Conservation (phyloP, 2,113 vertebrate species). For the Raja brachyura region DNA sequence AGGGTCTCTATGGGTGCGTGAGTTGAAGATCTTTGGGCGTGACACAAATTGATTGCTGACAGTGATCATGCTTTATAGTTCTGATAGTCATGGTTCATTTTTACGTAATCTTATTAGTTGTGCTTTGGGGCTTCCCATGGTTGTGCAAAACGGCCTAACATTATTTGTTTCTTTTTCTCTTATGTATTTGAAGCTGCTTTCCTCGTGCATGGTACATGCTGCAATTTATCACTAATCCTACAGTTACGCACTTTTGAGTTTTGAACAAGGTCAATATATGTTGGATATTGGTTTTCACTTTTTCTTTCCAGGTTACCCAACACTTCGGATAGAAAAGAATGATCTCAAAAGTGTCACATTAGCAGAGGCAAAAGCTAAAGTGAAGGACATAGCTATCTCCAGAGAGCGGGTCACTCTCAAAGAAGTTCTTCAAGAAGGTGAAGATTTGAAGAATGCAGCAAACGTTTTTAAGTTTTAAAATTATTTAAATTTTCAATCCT, state of each 20-base stretch:
- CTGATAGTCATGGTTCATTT: no score
- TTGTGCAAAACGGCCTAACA: background rate
- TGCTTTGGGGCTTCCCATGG: no score
- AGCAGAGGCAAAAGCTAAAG: conserved; percentile 90
- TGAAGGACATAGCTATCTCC: conserved; percentile 95
- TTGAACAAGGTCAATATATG: background rate
- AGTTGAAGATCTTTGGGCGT: no score
- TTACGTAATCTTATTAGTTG: no score
- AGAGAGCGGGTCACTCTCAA: conserved; percentile 88
- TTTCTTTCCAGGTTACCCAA: conserved; percentile 83
- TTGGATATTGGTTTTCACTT: conserved; percentile 68
- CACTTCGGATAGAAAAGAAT: conserved; percentile 95
- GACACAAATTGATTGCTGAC: no score
- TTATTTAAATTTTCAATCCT: background rate
- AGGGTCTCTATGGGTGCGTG: no score
- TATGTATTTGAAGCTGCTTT: background rate
- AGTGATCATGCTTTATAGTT: no score
- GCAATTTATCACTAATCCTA: background rate
- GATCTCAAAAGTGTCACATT: conserved; percentile 91
- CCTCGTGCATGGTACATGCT: background rate
- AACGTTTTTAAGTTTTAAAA: background rate
- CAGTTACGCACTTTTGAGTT: background rate
- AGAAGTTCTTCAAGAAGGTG: conserved; percentile 95
- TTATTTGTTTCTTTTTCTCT: background rate
- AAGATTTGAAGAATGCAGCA: background rate